Percentiles rank a stretch among this genome's conserved stretches.
phyloP scores from a whole-genome alignment of 2,888 invertebrate genomes.

The Agrotis clavis region DNA sequence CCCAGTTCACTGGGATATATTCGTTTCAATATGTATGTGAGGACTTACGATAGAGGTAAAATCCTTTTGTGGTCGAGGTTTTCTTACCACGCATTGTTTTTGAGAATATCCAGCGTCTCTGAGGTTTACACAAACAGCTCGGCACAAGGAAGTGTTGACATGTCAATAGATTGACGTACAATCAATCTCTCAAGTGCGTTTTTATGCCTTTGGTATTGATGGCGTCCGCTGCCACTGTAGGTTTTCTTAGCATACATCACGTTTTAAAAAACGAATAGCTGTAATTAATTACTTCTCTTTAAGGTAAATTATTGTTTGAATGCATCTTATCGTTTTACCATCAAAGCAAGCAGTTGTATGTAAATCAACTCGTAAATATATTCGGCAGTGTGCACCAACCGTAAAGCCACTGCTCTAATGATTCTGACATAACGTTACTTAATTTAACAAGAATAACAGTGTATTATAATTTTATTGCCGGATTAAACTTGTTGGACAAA shows the following conservation, averaged over 20 bases:
- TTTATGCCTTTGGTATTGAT: slow-evolving; percentile 35
- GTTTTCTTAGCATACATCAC: slow-evolving; percentile 3
- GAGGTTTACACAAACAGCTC: slow-evolving; percentile 20
- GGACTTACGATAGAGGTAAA: slow-evolving; percentile 25
- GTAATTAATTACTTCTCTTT: slow-evolving; percentile 20
- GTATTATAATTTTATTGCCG: slow-evolving; percentile 76
- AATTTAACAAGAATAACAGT: slow-evolving; percentile 73
- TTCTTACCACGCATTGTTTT: slow-evolving; percentile 43
- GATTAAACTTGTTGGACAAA: slow-evolving; percentile 70
- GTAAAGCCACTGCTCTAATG: slow-evolving; percentile 55
- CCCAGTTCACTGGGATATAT: slow-evolving; percentile 42
- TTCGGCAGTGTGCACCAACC: slow-evolving; percentile 57
- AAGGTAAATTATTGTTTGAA: slow-evolving; percentile 26
- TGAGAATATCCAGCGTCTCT: neutral
- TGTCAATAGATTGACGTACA: slow-evolving; percentile 28
- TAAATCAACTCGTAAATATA: slow-evolving; percentile 46
- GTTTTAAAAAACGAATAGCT: slow-evolving; percentile 15
- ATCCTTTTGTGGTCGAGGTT: slow-evolving; percentile 50
- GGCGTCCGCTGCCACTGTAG: slow-evolving; percentile 6
- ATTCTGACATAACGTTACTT: slow-evolving; percentile 78
- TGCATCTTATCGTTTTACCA: slow-evolving; percentile 7
- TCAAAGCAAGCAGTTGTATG: slow-evolving; percentile 29
- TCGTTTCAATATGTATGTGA: slow-evolving; percentile 46
- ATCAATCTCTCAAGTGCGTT: slow-evolving; percentile 45
- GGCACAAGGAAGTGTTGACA: slow-evolving; percentile 35